Conservation (phyloP, 2,797 vertebrate genomes). For the Ctenopoma multispine region DNA sequence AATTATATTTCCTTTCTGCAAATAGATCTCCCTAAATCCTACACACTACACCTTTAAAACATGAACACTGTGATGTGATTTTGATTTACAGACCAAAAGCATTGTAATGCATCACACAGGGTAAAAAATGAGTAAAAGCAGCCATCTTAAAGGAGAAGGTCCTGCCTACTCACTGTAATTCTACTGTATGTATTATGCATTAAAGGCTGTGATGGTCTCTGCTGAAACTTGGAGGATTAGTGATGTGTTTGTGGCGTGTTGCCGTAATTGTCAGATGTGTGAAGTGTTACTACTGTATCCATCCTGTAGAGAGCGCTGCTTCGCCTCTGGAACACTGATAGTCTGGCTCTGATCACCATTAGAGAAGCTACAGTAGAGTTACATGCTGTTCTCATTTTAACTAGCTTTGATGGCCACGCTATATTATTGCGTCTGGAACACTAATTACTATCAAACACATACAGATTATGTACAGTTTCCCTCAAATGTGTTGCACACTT, state of each 20-base stretch:
- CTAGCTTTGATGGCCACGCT: constrained; percentile 44
- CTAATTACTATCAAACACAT: constrained; percentile 45
- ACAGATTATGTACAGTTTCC: constrained; percentile 56
- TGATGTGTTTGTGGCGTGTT: constrained; percentile 55
- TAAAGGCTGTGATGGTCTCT: constrained; percentile 48
- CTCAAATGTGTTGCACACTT: constrained; percentile 63
- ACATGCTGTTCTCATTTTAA: constrained; percentile 51
- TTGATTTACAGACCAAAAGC: constrained; percentile 49
- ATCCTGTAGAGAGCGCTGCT: constrained; percentile 74
- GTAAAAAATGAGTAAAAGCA: constrained; percentile 9
- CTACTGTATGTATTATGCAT: constrained; percentile 52
- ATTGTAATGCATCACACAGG: constrained; percentile 28
- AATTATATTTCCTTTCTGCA: too few species aligned
- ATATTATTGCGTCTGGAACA: constrained; percentile 60
- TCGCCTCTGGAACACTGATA: constrained; percentile 81
- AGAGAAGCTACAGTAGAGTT: constrained; percentile 45
- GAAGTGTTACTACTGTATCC: constrained; percentile 79
- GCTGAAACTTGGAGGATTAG: constrained; percentile 51
- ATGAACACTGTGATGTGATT: constrained; percentile 67
- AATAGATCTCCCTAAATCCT: too few species aligned
- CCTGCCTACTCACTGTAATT: constrained; percentile 39
- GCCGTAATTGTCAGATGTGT: constrained; percentile 79
- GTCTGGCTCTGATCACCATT: constrained; percentile 72
- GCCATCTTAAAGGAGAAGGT: constrained; percentile 5
- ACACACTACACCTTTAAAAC: too few species aligned